Percentiles rank a stretch among this genome's conserved stretches.
phyloP scores from a whole-genome alignment of 1,140 invertebrate species.

The Drosophila saltans region DNA sequence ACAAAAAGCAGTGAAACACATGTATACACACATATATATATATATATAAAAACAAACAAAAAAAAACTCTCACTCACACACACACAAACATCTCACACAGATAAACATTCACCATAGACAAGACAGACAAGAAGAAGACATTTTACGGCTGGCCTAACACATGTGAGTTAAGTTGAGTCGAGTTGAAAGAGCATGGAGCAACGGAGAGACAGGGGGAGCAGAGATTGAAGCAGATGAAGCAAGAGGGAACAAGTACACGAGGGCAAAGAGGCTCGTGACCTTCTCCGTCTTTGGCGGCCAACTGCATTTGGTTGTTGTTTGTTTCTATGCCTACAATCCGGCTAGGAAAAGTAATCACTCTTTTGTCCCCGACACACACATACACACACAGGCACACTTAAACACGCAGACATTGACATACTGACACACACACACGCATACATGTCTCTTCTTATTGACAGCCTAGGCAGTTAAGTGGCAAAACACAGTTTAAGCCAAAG shows the following conservation, averaged over 20 bases:
- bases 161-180: conserved; percentile 11
- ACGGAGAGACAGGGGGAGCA: neutral
- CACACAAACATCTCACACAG: conserved; percentile 9
- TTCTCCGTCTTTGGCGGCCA: conserved; percentile 70
- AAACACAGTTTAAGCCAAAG: conserved; percentile 62
- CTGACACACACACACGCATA: conserved; percentile 16
- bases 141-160: conserved; percentile 48
- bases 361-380: conserved; percentile 42
- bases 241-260: conserved; percentile 14
- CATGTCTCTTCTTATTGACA: conserved; percentile 62
- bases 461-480: conserved; percentile 60
- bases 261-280: conserved; percentile 56
- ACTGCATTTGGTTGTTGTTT: conserved; percentile 40
- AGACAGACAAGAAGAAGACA: conserved; percentile 41
- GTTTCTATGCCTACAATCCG: conserved; percentile 20
- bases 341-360: conserved; percentile 68
- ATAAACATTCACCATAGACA: conserved; percentile 2
- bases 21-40: conserved; percentile 40
- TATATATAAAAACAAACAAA: conserved; percentile 21
- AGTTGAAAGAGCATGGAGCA: neutral
- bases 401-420: conserved; percentile 3
- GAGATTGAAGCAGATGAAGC: neutral
- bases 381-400: conserved; percentile 14
- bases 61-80: neutral
- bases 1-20: conserved; percentile 48